A percentile compares a stretch with the other conserved stretches of the same genome.
Conservation (phyloP, 2,888 invertebrate species). For the Hydroisotoma schaefferi region DNA sequence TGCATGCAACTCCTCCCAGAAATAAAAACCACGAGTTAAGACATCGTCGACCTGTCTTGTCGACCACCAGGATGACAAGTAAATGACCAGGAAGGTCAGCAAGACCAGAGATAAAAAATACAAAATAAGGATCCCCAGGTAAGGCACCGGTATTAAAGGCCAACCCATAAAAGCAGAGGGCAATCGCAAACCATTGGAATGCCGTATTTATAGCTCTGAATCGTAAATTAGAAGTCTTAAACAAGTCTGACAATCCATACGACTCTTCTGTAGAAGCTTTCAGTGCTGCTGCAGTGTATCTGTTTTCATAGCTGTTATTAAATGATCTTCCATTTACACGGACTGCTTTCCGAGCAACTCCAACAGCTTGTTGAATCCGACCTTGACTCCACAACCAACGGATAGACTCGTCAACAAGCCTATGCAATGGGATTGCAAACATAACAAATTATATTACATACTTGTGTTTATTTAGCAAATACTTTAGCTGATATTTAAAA, state of each 20-base stretch:
- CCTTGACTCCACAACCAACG: slow-evolving; percentile 85
- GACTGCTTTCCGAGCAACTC: slow-evolving; percentile 71
- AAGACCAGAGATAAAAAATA: slow-evolving; percentile 70
- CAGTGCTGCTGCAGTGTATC: slow-evolving; percentile 11
- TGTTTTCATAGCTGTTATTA: slow-evolving; percentile 27
- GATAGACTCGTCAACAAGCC: slow-evolving; percentile 84
- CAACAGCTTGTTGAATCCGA: slow-evolving; percentile 66
- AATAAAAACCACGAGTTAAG: slow-evolving; percentile 74
- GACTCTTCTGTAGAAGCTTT: slow-evolving; percentile 47
- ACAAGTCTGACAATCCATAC: slow-evolving; percentile 67
- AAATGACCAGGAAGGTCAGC: slow-evolving; percentile 79
- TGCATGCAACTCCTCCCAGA: slow-evolving; percentile 71
- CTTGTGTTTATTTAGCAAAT: background rate
- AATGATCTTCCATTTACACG: slow-evolving; percentile 64
- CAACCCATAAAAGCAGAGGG: slow-evolving; percentile 75
- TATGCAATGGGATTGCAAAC: slow-evolving; percentile 50
- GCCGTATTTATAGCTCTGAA: slow-evolving; percentile 76
- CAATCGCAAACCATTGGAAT: slow-evolving; percentile 63
- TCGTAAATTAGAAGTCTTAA: slow-evolving; percentile 73
- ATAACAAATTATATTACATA: slow-evolving; percentile 1
- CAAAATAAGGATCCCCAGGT: slow-evolving; percentile 74
- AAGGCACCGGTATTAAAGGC: slow-evolving; percentile 74
- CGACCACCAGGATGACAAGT: slow-evolving; percentile 67
- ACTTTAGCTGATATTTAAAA: too few species aligned
- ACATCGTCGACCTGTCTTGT: slow-evolving; percentile 69